Conservation (phyloP, 1,140 invertebrate species). For the fruit fly (Drosophila melanogaster) region Release_6_plus_ISO1_MT NT_037436.4:17567501-17568000, state of each 20-base stretch:
- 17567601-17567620: slow-evolving; percentile 53
- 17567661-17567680: slow-evolving; percentile 29
- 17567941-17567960: neutral
- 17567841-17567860: too few relatives aligned
- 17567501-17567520: slow-evolving; percentile 52
- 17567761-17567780: neutral
- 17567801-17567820: too few relatives aligned
- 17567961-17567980: neutral
- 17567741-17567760: neutral
- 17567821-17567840: too few relatives aligned
- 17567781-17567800: neutral
- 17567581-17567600: slow-evolving; percentile 30
- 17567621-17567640: slow-evolving; percentile 37
- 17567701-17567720: slow-evolving; percentile 19
- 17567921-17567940: neutral
- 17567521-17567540: slow-evolving; percentile 64
- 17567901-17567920: too few relatives aligned
- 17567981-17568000: slow-evolving; percentile 1
- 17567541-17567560: slow-evolving; percentile 64
- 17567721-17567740: slow-evolving; percentile 6
- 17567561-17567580: slow-evolving; percentile 18
- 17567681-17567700: slow-evolving; percentile 24
- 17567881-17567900: neutral
- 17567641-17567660: slow-evolving; percentile 59
- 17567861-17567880: too few relatives aligned